These are phyloP conservation scores for Garra rufa DNA, from an alignment of 2,113 vertebrate species.

Conservation along the genomic window DNA sequence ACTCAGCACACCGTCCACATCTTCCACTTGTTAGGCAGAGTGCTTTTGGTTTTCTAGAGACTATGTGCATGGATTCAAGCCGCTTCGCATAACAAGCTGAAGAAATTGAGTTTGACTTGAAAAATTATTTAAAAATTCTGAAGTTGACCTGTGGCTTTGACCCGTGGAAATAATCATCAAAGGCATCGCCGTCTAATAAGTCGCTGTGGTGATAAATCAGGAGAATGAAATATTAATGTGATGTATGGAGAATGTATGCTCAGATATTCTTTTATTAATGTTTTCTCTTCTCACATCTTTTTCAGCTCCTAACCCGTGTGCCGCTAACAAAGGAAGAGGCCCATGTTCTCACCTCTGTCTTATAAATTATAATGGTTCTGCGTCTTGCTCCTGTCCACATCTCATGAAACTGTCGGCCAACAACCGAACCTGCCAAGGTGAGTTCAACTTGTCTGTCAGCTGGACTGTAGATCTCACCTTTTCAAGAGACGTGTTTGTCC, in stretches of 20 bases:
- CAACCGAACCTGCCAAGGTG: slow-evolving; percentile 84
- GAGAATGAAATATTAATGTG: neutral
- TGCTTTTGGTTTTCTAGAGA: neutral
- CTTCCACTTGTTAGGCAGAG: slow-evolving; percentile 8
- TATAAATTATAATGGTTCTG: slow-evolving; percentile 82
- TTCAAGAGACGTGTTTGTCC: neutral
- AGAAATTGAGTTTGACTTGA: neutral
- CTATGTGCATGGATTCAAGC: neutral
- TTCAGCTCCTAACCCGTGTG: slow-evolving; percentile 84
- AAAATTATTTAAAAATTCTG: neutral
- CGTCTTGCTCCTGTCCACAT: slow-evolving; percentile 85
- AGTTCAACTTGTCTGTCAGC: slow-evolving; percentile 29
- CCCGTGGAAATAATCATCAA: neutral
- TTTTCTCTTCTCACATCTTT: slow-evolving; percentile 2
- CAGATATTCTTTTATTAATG: neutral
- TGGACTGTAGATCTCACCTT: neutral
- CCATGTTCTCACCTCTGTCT: slow-evolving; percentile 89
- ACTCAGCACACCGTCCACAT: slow-evolving; percentile 15
- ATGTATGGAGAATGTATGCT: neutral
- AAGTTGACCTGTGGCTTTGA: neutral
- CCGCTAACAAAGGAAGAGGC: slow-evolving; percentile 79
- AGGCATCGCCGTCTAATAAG: neutral
- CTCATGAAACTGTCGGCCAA: slow-evolving; percentile 84
- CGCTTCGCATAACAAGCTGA: neutral
- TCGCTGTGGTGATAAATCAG: neutral